These are phyloP conservation scores for Saccostrea echinata DNA, from an alignment of 1,140 invertebrate species.

Conservation along the genomic window DNA sequence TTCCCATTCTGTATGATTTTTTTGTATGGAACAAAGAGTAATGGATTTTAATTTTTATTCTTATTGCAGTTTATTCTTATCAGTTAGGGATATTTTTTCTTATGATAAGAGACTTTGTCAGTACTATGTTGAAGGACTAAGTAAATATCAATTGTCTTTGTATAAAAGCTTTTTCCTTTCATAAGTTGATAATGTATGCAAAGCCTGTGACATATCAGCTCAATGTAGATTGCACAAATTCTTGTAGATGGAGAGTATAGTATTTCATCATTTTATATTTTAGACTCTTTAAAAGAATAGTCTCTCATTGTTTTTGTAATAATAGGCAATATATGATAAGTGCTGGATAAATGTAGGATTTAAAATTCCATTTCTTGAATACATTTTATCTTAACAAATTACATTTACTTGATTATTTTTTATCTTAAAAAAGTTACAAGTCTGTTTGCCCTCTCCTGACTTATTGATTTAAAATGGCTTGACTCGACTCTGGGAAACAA, in stretches of 20 bases:
- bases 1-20: not conserved
- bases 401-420: too few species aligned
- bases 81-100: not conserved
- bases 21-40: not conserved
- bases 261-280: not conserved
- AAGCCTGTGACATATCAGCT: constrained; percentile 19
- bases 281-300: not conserved
- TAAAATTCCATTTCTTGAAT: too few species aligned
- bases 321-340: not conserved
- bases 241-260: not conserved
- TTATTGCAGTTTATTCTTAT: not conserved
- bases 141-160: not conserved
- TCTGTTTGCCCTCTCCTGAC: too few species aligned
- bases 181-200: not conserved
- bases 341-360: too few species aligned
- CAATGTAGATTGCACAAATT: not conserved
- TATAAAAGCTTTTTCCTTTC: not conserved
- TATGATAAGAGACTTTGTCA: not conserved
- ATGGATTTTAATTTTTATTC: not conserved
- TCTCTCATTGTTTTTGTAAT: not conserved
- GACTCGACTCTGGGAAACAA: too few species aligned
- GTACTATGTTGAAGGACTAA: not conserved
- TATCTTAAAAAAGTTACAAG: too few species aligned
- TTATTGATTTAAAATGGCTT: too few species aligned
- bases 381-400: too few species aligned